Conservation (phyloP, 2,797 vertebrate genomes). For the Pogoniulus pusillus region DNA sequence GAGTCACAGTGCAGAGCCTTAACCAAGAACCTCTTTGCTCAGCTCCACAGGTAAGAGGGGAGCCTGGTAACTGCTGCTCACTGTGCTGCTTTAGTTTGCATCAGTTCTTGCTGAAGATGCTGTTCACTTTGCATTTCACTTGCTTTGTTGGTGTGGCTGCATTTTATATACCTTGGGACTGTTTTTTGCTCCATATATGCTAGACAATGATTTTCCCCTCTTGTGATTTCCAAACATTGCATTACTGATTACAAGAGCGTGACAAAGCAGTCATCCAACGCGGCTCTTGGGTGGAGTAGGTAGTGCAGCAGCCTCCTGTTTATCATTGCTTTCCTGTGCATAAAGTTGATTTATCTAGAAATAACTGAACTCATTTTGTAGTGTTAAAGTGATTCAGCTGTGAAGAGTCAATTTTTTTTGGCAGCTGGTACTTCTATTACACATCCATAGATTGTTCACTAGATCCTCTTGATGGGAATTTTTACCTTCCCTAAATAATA, state of each 20-base stretch:
- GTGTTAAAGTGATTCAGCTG: neutral
- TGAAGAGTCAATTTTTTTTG: neutral
- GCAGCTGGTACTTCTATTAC: neutral
- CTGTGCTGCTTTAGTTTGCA: rapidly evolving
- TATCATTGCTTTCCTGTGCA: neutral
- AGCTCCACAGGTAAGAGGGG: neutral
- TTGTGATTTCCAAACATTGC: neutral
- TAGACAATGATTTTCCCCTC: neutral
- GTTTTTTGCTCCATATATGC: neutral
- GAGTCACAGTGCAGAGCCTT: neutral
- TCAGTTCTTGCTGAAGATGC: neutral
- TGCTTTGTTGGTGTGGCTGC: neutral
- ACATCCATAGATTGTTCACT: neutral
- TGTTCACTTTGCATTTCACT: neutral
- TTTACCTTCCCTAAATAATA: neutral
- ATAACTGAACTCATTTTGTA: neutral
- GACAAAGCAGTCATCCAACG: neutral
- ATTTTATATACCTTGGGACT: neutral
- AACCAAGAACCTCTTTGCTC: neutral
- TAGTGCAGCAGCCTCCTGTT: neutral
- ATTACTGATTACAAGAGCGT: neutral
- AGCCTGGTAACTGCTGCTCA: neutral
- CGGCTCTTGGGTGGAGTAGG: neutral
- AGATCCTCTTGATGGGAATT: neutral
- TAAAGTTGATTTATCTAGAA: neutral